Base-by-base conservation (phyloP, 92 coral and sea anemone species). In the Actinernus sp. region DNA sequence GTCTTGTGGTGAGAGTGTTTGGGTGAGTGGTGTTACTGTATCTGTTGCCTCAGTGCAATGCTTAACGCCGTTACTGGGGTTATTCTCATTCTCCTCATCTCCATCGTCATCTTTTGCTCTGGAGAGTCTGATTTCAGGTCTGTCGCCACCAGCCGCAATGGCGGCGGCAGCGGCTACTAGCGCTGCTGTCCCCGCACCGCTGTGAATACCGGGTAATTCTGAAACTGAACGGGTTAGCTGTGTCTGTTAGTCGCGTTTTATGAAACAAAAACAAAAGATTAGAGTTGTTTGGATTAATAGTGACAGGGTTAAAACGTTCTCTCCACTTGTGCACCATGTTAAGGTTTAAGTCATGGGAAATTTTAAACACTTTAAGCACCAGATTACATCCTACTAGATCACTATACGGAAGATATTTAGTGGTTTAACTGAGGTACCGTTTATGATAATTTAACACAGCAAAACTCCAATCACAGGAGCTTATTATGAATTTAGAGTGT, bases 131-230 rank as follows among this genome's bases (percentile, higher is more conserved):
- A 90, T 90, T 53, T 87, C 88, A 34, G 96, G 96, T 58, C 81
- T 90, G 68, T 88, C 93, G 45, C 91, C 89, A 40, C 60, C 78
- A 18, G 71, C 90, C 31, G 95, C 93, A 26, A 93, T 85, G 36
- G 93, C 93, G 44, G 98, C 91, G 57, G 97, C 94, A 2, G 98
- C 91, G 45, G 98, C 98, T 58, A 94, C 97, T 87, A 94, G 83
- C 47, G 92, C 98, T 59, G 97, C 98, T 6, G 98, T 87, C 76
- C 97, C 97, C 32, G 97, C 97, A 67, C 98, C 98, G 72, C 97
- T 94, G 73, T 94, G 98, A 65, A 94, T 91, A 62, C 98, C 98
- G 54, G 96, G 96, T 33, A 90, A 73, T 65, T 90, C 96, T 90
- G 96, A 90, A 90, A 90, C 96, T 90, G 71, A 90, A 89, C 68